Base-by-base conservation (phyloP, 2,797 vertebrate genomes). In the Acipenser ruthenus region DNA sequence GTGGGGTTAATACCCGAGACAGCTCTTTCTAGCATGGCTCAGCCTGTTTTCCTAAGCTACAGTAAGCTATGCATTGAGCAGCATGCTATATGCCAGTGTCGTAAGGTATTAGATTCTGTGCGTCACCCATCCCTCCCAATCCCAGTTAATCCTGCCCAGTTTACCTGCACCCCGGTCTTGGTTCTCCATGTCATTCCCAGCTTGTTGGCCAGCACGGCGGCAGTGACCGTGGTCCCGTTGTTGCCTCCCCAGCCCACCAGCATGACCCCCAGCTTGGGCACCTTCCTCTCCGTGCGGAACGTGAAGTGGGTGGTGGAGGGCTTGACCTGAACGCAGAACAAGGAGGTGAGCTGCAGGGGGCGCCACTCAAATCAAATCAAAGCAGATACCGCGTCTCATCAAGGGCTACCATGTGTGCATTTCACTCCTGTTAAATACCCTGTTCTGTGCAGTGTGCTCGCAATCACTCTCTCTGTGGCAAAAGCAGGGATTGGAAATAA, bases 231-330 rank as follows among this genome's bases (percentile, higher is more conserved):
- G 68, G 91, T 88, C 15, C 96, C 96, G 2, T 99, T 99, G 85
- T 98, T 99, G 65, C 96, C 96, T 0, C 95, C 96, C 95, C 95
- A 98, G 68, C 96, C 96, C 70, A 94, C 93, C 15, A 99, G 84
- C 96, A 99, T 99, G 77, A 98, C 92, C 1, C 95, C 96, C 15
- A 98, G 84, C 55, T 84, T 85, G 37, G 95, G 94, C 2, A 96
- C 92, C 0, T 59, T 81, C 15, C 89, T 83, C 74, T 85, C 86
- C 0, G 95, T 99, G 69, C 87, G 83, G 76, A 99, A 94, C 0
- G 81, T 92, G 86, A 96, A 91, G 72, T 84, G 78, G 2, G 86
- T 93, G 51, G 83, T 76, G 51, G 70, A 74, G 0, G 96, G 95
- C 23, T 37, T 37, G 23, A 37, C 23, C 23, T 37, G 23, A 37